phyloP scores from a whole-genome alignment of 2,888 invertebrate species.

The Parnassius smintheus region DNA sequence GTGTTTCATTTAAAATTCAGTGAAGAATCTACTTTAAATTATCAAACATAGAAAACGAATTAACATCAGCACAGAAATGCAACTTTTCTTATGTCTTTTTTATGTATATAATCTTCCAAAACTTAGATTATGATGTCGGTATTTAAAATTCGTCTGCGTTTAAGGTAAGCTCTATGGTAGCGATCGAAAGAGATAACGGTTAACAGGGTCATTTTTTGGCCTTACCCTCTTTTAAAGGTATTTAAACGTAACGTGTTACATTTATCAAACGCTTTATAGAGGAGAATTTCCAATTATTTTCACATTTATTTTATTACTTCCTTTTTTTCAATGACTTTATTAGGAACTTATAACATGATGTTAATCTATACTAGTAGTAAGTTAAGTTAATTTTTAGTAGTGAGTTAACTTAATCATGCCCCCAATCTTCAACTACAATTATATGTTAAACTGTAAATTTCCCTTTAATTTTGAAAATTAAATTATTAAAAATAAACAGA shows the following conservation, averaged over 20 bases:
- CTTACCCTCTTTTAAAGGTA: constrained; percentile 57
- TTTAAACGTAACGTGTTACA: constrained; percentile 59
- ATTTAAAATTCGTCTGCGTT: constrained; percentile 71
- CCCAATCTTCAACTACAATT: too few species aligned
- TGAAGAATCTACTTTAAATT: constrained; percentile 38
- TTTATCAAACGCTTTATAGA: constrained; percentile 61
- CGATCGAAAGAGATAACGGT: constrained; percentile 68
- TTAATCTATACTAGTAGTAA: neutral
- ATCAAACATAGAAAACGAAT: constrained; percentile 33
- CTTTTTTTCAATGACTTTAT: constrained; percentile 65
- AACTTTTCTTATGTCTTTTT: constrained; percentile 39
- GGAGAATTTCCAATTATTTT: constrained; percentile 52
- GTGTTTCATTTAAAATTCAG: constrained; percentile 29
- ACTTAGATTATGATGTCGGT: constrained; percentile 75
- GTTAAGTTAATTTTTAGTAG: too few species aligned
- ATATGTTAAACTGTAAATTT: too few species aligned
- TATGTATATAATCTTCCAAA: constrained; percentile 42
- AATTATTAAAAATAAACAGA: too few species aligned
- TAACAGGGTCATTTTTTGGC: constrained; percentile 72
- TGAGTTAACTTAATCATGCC: too few species aligned
- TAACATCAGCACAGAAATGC: constrained; percentile 26
- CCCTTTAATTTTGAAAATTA: too few species aligned
- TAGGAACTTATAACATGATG: constrained; percentile 34
- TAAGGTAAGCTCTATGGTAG: constrained; percentile 54
- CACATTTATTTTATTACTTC: constrained; percentile 60